Evolutionary conservation across 2,113 vertebrate species (phyloP).

Genomic region (Rhombomys opimus): DNA sequence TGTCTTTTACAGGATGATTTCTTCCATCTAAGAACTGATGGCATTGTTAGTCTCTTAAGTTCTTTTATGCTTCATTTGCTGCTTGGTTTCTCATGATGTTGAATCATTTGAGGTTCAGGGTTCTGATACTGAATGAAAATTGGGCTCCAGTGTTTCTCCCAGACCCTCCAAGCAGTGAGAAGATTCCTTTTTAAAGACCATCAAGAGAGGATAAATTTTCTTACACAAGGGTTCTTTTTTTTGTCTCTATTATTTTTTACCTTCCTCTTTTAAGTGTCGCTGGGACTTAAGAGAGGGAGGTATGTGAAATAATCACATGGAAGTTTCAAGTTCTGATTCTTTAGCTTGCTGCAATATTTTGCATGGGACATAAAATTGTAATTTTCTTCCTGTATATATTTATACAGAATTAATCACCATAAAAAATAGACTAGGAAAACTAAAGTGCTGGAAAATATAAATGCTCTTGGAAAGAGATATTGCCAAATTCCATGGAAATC

Average conservation of each 20-base stretch:
- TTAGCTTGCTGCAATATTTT: background rate
- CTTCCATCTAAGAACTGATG: background rate
- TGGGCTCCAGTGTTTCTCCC: background rate
- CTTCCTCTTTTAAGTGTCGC: background rate
- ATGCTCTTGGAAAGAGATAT: background rate
- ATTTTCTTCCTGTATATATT: slow-evolving; percentile 58
- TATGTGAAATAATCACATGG: slow-evolving; percentile 29
- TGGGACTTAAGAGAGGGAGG: background rate
- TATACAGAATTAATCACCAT: background rate
- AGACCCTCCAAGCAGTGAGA: background rate
- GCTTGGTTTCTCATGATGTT: background rate
- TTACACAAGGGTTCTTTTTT: background rate
- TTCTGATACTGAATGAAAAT: background rate
- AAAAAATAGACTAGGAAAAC: slow-evolving; percentile 22
- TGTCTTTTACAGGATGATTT: background rate
- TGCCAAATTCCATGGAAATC: background rate
- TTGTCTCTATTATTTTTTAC: background rate
- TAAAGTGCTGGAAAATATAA: slow-evolving; percentile 3
- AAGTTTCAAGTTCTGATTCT: background rate
- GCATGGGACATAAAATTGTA: background rate
- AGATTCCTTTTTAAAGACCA: background rate
- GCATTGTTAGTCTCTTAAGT: background rate
- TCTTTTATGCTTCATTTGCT: background rate
- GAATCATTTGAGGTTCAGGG: background rate
- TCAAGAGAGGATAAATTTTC: background rate